Base-by-base conservation (phyloP, 2,888 invertebrate species). In the Odontothrips loti region DNA sequence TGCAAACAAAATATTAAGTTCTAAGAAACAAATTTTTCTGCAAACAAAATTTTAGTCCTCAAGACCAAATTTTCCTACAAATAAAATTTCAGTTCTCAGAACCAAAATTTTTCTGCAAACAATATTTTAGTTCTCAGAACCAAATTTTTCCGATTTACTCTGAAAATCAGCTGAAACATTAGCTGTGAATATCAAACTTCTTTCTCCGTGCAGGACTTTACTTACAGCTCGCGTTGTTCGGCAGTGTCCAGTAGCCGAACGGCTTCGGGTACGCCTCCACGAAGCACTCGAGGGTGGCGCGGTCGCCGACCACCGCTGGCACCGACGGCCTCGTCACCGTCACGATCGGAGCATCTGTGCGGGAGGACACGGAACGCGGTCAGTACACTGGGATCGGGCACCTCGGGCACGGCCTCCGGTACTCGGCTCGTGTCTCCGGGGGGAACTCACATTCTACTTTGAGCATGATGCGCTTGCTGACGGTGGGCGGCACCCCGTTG, bases 381-480 rank as follows among this genome's bases (percentile, higher is more conserved):
- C 48, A 48, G 48, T 43, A 43, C 34, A 43, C n/a, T n/a, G n/a
- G n/a, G n/a, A n/a, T n/a, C n/a, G n/a, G n/a, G n/a, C n/a, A n/a
- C n/a, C n/a, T n/a, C n/a, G n/a, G 51, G 20, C 51, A 20, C 12
- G 51, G 51, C 20, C 51, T 51, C 15, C 51, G 51, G 51, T 2
- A 51, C 51, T 48, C 48, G 48, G 48, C 48, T 43, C 34, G 34
- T 43, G 34, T 43, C 34, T 43, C n/a, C n/a, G n/a, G n/a, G n/a
- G n/a, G 20, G 20, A 1, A 51, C 68, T 23, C 11, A 68, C 68
- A 68, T 23, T 68, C 23, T 11, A 68, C 68, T 68, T 68, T 68
- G 68, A 68, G 68, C 68, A 68, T 68, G 68, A 68, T 68, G 23
- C 68, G 68, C 68, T 68, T 68, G 68, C 68, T 68, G 68, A 68